Evolutionary conservation across 1,140 invertebrate species (phyloP), one percentile per base, ranked within the genome.

Genomic region (Zophobas morio): DNA sequence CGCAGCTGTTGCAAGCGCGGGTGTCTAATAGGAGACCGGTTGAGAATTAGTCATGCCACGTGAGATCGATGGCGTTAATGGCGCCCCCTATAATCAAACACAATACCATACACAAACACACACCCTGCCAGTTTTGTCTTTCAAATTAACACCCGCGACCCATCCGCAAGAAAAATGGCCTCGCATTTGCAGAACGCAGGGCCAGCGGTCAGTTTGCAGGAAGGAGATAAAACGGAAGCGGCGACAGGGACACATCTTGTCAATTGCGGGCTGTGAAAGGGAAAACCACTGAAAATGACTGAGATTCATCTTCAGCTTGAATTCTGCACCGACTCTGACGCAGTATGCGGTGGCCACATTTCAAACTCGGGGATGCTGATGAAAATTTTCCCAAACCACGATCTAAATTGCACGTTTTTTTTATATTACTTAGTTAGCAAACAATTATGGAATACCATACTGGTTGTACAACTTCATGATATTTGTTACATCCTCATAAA

Each of bases 21-120:
- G 63, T 79, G 77, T 76, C 75, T 79, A 81, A 81, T 79, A 79
- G 80, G 63, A 79, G 75, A 79, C 71, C 73, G 63, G 75, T 77
- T 40, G 74, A 71, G 75, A 79, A 81, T 81, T 81, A 81, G 80
- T 79, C 78, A 81, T 81, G 80, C 75, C 56, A 76, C 40, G 49
- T 39, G 73, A 81, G 78, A 81, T 81, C 78, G 80, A 81, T 79
- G 75, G 80, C 54, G 78, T 70, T 81, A 81, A 81, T 79, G 70
- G 80, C 40, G 57, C 66, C 75, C 75, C 72, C 75, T 78, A 70
- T 76, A 80, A 80, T 80, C 79, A 80, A 80, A 79, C 77, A 78
- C 76, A 71, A 78, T 73, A 76, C 60, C 74, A 76, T 76, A 80
- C 60, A 72, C 51, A 75, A 73, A 73, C 53, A 74, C 54, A 74